Evolutionary conservation across 2,113 vertebrate species (phyloP), one percentile per base, ranked within the genome.

Genomic region (Glaucidium brasilianum): DNA sequence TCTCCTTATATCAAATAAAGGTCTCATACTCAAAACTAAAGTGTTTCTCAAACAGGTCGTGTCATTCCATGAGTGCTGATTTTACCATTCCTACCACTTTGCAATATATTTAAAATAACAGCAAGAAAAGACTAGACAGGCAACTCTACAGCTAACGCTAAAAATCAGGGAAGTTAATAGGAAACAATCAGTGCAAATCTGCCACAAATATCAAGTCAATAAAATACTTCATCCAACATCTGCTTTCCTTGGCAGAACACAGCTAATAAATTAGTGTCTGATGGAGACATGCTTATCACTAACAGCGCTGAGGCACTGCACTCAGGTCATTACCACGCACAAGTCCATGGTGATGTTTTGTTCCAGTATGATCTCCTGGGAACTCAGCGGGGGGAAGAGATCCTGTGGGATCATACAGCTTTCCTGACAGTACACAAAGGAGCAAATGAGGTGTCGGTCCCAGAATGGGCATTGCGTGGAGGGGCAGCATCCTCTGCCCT

Each of bases 211-310:
- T 85, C 76, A 93, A 96, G 75, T 91, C 94, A 94, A 30, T 89
- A 71, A 94, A 97, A 90, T 85, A 94, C 85, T 90, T 67, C 41
- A 73, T 69, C 84, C 89, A 96, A 77, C 92, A 96, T 90, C 96
- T 97, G 97, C 95, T 94, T 82, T 96, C 91, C 82, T 92, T 97
- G 93, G 96, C 94, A 90, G 87, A 83, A 62, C 78, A 77, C 41
- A 79, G 90, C 41, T 73, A 55, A 76, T 43, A 66, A 95, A 82
- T 60, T 45, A 2, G 9, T 5, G 50, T 71, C 93, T 92, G 78
- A 49, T 7, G 9, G 78, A 81, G 41, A 47, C 37, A 7, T 0
- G 10, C 56, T 71, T 92, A 94, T 90, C 75, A 50, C 25, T 43
- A 1, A 13, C 75, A 45, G 58, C 2, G 25, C 88, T 37, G 37